Base-by-base conservation (phyloP, 2,888 invertebrate species). In the Sussaba pulchella region DNA sequence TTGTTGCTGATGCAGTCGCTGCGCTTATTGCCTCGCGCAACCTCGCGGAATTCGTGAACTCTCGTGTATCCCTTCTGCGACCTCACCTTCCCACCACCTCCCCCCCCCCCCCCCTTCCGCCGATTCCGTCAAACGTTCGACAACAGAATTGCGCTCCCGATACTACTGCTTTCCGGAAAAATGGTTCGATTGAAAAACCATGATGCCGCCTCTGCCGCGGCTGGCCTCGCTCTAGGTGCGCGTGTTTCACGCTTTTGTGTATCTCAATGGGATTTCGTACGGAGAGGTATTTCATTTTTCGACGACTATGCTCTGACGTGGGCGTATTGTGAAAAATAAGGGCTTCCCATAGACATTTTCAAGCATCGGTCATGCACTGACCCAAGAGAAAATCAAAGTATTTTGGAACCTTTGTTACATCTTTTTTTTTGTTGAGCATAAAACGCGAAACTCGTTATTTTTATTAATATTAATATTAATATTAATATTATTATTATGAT, bases 171-270 rank as follows among this genome's bases (percentile, higher is more conserved):
- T 41, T 14, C 41, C 17, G 41, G 50, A 39, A 75, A 75, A 69
- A 69, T 75, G 67, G 50, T 39, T 61, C 75, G 19, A 75, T 67
- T 75, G 59, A 61, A 67, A 64, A 69, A 57, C 57, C 66, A 19
- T 54, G 41, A 24, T 2, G 59, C 52, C 52, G 17, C 54, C 6
- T 2, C 31, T 31, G 31, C 4, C 6, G 31, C 31, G 2, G 31
- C 31, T 31, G 31, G 31, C 2, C 63, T 69, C 52, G 61, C 54
- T 70, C 76, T 70, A 45, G 36, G 45, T 45, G 70, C 76, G 70
- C 70, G 70, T 76, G 50, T 64, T 31, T 70, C 45, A 70, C 54
- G 54, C 61, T 54, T 54, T 39, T 63, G 41, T 61, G 43, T 21
- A 43, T 43, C 69, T n/a, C 54, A 54, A 70, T 76, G 69, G 69